phyloP scores from a whole-genome alignment of 2,113 vertebrate genomes.

The Passer domesticus region DNA sequence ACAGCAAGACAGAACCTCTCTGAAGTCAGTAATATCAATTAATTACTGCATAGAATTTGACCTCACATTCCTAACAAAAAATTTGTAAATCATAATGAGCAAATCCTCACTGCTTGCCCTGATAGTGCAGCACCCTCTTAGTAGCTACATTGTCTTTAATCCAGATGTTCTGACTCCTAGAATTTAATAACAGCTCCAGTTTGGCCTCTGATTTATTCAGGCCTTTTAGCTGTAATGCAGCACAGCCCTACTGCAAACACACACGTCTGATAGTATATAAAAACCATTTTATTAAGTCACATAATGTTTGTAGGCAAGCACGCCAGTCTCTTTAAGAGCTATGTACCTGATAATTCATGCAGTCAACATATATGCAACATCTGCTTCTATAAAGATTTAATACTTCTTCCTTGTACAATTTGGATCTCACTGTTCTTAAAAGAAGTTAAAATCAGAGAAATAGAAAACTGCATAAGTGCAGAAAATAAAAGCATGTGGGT shows the following conservation, averaged over 20 bases:
- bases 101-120: background rate
- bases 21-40: background rate
- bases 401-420: background rate
- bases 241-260: background rate
- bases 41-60: background rate
- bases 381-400: slow-evolving; percentile 35
- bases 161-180: background rate
- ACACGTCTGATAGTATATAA: background rate
- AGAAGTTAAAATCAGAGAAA: slow-evolving; percentile 7
- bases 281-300: slow-evolving; percentile 25
- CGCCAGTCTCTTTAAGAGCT: background rate
- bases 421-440: background rate
- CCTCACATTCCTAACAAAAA: background rate
- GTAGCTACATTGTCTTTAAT: background rate
- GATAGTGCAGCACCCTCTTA: background rate
- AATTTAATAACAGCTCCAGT: background rate
- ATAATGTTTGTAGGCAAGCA: background rate
- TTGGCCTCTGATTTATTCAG: background rate
- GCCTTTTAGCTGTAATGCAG: background rate
- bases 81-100: background rate
- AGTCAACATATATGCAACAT: background rate
- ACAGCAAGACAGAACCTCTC: background rate
- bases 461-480: background rate
- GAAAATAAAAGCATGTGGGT: background rate
- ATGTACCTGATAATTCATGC: background rate